A percentile compares a stretch with the other conserved stretches of the same genome.
Conservation (phyloP, 2,113 vertebrate species). For the Gymnogyps californianus region DNA sequence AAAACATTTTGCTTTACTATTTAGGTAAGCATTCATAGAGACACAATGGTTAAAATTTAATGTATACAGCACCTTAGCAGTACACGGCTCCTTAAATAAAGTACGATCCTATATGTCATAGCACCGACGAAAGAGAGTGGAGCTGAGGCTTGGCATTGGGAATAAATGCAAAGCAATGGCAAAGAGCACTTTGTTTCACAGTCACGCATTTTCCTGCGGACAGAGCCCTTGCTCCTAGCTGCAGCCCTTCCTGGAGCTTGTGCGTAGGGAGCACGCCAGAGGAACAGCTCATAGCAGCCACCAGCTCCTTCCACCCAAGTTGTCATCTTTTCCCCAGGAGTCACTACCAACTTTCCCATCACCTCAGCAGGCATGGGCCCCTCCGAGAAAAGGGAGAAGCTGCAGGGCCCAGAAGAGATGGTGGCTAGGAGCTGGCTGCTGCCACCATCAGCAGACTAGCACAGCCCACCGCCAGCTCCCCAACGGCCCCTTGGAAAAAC, state of each 20-base stretch:
- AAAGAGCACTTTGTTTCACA: not conserved
- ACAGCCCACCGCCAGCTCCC: not conserved
- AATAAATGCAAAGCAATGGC: not conserved
- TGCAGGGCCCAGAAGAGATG: not conserved
- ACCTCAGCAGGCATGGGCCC: not conserved
- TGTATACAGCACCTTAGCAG: not conserved
- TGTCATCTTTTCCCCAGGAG: not conserved
- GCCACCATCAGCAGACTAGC: not conserved
- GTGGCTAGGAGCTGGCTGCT: not conserved
- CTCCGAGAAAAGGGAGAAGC: not conserved
- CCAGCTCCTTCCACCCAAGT: not conserved
- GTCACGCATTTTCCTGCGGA: not conserved
- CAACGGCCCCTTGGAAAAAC: not conserved
- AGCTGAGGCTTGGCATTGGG: not conserved
- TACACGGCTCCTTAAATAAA: not conserved
- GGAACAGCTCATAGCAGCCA: not conserved
- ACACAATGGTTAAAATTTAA: not conserved
- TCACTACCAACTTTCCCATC: not conserved
- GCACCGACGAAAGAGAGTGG: rapidly evolving
- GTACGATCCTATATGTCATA: rapidly evolving
- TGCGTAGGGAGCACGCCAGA: rapidly evolving
- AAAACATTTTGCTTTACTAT: not conserved
- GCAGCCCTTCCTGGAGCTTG: not conserved
- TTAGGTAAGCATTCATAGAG: not conserved
- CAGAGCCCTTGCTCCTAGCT: not conserved